Evolutionary conservation across 1,140 invertebrate genomes (phyloP).

Genomic region (Hypsibius dujardini): DNA sequence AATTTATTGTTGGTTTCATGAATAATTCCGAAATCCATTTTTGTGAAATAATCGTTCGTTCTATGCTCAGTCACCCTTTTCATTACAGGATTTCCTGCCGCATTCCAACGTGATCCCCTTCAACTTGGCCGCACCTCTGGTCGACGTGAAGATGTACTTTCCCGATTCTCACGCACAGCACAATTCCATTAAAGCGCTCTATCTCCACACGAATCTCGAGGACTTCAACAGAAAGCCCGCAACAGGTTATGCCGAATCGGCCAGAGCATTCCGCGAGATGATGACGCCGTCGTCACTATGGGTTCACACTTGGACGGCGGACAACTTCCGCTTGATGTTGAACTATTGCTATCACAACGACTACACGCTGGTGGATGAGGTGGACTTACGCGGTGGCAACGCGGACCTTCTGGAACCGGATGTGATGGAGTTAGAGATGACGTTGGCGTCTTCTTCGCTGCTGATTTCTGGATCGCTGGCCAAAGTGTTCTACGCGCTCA

Average conservation of each 20-base stretch:
- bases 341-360: not conserved
- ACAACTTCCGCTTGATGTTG: not conserved
- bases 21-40: no score
- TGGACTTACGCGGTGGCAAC: no score
- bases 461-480: not conserved
- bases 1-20: no score
- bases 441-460: not conserved
- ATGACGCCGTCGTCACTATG: not conserved
- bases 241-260: not conserved
- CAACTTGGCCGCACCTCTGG: not conserved
- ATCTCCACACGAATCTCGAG: not conserved
- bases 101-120: not conserved
- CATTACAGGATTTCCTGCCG: not conserved
- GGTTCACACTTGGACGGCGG: not conserved
- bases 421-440: conserved; percentile 14
- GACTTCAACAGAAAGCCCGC: not conserved
- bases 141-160: not conserved
- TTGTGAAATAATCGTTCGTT: no score
- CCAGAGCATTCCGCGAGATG: conserved; percentile 1
- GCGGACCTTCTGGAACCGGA: not conserved
- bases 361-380: no score
- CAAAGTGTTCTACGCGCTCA: not conserved
- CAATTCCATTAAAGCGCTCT: not conserved
- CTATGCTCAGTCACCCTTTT: no score
- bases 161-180: conserved; percentile 1